Conservation (phyloP, 2,113 vertebrate species). For the Periophthalmus modestus region DNA sequence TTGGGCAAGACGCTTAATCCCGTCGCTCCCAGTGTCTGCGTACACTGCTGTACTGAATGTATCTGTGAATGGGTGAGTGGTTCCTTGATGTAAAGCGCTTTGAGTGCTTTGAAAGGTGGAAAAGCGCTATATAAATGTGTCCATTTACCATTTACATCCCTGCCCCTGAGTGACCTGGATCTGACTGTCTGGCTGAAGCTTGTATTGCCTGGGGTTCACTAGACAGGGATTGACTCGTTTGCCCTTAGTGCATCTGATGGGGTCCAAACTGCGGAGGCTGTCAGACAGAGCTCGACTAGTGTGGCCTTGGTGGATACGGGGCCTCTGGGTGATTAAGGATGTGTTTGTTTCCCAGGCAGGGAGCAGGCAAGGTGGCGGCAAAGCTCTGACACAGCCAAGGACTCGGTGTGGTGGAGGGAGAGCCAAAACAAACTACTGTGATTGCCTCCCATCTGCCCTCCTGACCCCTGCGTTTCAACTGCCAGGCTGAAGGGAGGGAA, state of each 20-base stretch:
- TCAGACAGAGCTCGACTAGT: conserved; percentile 64
- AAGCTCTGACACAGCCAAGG: conserved; percentile 65
- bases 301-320: conserved; percentile 64
- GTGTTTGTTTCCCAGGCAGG: conserved; percentile 76
- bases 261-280: conserved; percentile 54
- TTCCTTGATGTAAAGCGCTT: too few relatives aligned
- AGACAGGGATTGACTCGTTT: conserved; percentile 65
- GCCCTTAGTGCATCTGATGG: conserved; percentile 62
- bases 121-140: too few relatives aligned
- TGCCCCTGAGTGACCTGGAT: conserved; percentile 44
- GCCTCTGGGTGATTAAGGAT: conserved; percentile 69
- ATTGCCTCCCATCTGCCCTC: conserved; percentile 74
- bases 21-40: too few relatives aligned
- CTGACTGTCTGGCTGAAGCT: conserved; percentile 64
- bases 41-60: too few relatives aligned
- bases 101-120: too few relatives aligned
- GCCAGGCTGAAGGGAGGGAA: conserved; percentile 55
- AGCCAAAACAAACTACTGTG: conserved; percentile 77
- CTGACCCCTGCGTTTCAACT: conserved; percentile 71
- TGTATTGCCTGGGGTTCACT: conserved; percentile 56
- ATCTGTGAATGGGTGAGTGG: too few relatives aligned
- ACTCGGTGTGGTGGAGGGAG: conserved; percentile 54
- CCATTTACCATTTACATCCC: background rate
- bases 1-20: too few relatives aligned
- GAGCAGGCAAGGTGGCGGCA: conserved; percentile 72